Evolutionary conservation across 1,140 invertebrate species (phyloP).

Genomic region (Papilio polyxenes): DNA sequence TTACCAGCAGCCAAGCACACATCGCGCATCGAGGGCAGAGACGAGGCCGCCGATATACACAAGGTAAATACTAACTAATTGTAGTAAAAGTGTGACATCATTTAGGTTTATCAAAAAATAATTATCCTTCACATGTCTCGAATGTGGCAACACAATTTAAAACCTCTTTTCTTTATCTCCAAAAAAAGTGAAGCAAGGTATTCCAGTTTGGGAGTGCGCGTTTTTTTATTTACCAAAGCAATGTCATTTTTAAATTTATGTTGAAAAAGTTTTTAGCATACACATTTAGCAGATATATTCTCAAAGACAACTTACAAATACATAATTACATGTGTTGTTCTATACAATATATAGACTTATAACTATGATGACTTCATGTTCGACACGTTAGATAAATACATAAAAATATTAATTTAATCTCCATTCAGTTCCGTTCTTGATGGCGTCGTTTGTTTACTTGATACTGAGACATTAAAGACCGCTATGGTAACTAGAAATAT

Average conservation of each 20-base stretch:
- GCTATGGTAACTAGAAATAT: not conserved
- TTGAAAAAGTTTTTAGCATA: not conserved
- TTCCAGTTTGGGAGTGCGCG: not conserved
- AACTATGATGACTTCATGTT: not conserved
- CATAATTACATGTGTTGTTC: no score
- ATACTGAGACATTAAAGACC: not conserved
- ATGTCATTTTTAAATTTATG: not conserved
- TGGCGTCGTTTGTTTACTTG: conserved; percentile 2
- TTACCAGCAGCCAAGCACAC: conserved; percentile 5
- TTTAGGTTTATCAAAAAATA: conserved; percentile 26
- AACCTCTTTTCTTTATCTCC: not conserved
- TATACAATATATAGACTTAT: no score
- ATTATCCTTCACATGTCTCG: conserved; percentile 30
- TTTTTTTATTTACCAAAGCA: not conserved
- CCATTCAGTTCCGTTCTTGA: not conserved
- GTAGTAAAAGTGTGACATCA: conserved; percentile 13
- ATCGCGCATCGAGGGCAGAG: not conserved
- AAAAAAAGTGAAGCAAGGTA: not conserved
- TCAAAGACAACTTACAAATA: no score
- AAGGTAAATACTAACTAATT: conserved; percentile 35
- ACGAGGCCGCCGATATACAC: conserved; percentile 31
- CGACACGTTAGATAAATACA: not conserved
- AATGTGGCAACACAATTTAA: not conserved
- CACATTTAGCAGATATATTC: no score
- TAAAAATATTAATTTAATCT: conserved; percentile 3